Base-by-base conservation (phyloP, 2,113 vertebrate genomes). In the Amia ocellicauda region DNA sequence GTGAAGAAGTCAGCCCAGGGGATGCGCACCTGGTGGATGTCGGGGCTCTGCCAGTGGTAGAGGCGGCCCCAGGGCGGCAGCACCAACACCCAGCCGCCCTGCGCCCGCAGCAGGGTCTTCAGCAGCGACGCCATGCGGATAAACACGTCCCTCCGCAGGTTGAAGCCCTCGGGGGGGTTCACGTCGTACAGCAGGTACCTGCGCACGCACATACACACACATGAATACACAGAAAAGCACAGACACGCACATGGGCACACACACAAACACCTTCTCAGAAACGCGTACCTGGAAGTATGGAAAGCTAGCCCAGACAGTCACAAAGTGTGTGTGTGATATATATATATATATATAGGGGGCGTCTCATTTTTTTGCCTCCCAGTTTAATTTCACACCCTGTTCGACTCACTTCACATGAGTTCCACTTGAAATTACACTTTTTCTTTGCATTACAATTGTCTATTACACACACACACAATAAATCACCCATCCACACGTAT, bases 171-270 rank as follows among this genome's bases (percentile, higher is more conserved):
- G 0, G 95, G 93, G 11, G 96, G 95, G 61, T 99, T 98, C 50
- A 99, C 94, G 0, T 99, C 97, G 0, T 98, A 98, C 61, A 99
- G 73, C 31, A 99, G 88, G 51, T 98, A 99, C 23, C 96, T 99
- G 72, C 3, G 13, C 10, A 59, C 3, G 42, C 7, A 54, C n/a
- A 8, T n/a, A n/a, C 31, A 2, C 31, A 7, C 2, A 13, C 29
- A 40, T 28, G 17, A 63, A 45, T 13, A 72, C 47, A 52, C 9
- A 36, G 19, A 31, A 0, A 0, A 2, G n/a, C n/a, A n/a, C n/a
- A n/a, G n/a, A n/a, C n/a, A n/a, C n/a, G n/a, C n/a, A n/a, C n/a
- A n/a, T n/a, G 1, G 1, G 24, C 5, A 10, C 49, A 20, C 1
- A 1, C 40, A 1, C 1, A 27, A 42, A 9, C 1, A 28, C 17